Percentiles rank a stretch among this genome's conserved stretches.
Evolutionary conservation across 2,797 vertebrate genomes (phyloP).

Genomic region (Tauraco hartlaubi): DNA sequence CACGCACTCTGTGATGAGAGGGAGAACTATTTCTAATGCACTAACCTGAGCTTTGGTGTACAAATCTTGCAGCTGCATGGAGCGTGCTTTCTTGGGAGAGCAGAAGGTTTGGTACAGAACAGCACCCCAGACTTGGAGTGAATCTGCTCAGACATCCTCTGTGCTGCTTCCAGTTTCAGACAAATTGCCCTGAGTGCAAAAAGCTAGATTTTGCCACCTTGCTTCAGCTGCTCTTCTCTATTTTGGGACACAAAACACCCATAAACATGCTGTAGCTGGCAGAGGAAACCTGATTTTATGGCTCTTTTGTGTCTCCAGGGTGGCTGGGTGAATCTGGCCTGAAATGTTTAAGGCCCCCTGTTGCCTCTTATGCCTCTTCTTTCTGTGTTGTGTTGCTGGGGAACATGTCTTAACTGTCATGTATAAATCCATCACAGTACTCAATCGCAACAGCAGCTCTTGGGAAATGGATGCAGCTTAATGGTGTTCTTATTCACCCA

Average conservation of each 20-base stretch:
- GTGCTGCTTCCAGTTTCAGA: not conserved
- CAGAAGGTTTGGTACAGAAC: not conserved
- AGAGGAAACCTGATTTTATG: not conserved
- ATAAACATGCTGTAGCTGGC: not conserved
- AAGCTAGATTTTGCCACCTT: not conserved
- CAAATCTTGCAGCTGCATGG: not conserved
- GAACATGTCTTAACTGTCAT: not conserved
- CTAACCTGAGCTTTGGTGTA: not conserved
- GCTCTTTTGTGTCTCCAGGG: not conserved
- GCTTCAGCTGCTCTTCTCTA: not conserved
- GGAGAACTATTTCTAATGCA: not conserved
- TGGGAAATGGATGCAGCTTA: not conserved
- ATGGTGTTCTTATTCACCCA: not conserved
- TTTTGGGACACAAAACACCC: not conserved
- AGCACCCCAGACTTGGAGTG: rapidly evolving
- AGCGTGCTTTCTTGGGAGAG: not conserved
- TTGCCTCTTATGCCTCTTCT: not conserved
- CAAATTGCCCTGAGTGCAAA: not conserved
- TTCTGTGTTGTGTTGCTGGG: not conserved
- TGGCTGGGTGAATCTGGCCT: not conserved
- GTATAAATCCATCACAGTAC: not conserved
- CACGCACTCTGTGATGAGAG: rapidly evolving
- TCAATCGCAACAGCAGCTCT: not conserved
- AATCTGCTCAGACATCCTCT: not conserved
- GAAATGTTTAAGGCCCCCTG: not conserved